A percentile compares a stretch with the other conserved stretches of the same genome.
phyloP scores from a whole-genome alignment of 2,113 vertebrate genomes.

The Forbesichthys papilliferus region DNA sequence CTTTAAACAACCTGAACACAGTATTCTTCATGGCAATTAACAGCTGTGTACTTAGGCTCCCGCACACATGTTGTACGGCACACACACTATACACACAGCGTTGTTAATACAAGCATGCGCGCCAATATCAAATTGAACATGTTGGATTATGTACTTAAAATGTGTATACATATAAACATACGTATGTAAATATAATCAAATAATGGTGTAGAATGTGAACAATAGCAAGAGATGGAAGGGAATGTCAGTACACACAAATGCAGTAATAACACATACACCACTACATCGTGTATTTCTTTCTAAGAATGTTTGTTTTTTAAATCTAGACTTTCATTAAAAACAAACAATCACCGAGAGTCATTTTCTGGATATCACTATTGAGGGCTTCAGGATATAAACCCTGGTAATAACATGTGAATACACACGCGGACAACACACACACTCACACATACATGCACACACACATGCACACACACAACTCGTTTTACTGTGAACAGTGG shows the following conservation, averaged over 20 bases:
- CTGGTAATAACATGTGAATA: neutral
- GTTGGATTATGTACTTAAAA: constrained; percentile 50
- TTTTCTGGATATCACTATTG: constrained; percentile 31
- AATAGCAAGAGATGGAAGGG: neutral
- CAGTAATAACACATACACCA: neutral
- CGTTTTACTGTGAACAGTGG: constrained; percentile 45
- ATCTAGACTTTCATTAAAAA: neutral
- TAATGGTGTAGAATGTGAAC: neutral
- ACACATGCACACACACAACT: constrained; percentile 21
- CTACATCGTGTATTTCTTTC: neutral
- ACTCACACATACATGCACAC: constrained; percentile 17
- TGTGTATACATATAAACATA: constrained; percentile 24
- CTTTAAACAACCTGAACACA: constrained; percentile 55
- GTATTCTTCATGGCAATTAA: constrained; percentile 40
- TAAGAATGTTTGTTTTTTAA: too few species aligned
- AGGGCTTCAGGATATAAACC: neutral
- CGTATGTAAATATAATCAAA: neutral
- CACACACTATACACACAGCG: neutral
- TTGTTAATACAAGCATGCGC: constrained; percentile 21
- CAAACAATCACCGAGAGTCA: constrained; percentile 36
- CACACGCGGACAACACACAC: neutral
- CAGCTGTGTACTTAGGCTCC: neutral
- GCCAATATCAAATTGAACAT: constrained; percentile 25
- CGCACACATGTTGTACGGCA: constrained; percentile 8
- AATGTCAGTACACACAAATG: neutral